Evolutionary conservation across 2,888 invertebrate species (phyloP).

Genomic region (Uropetala carovei): DNA sequence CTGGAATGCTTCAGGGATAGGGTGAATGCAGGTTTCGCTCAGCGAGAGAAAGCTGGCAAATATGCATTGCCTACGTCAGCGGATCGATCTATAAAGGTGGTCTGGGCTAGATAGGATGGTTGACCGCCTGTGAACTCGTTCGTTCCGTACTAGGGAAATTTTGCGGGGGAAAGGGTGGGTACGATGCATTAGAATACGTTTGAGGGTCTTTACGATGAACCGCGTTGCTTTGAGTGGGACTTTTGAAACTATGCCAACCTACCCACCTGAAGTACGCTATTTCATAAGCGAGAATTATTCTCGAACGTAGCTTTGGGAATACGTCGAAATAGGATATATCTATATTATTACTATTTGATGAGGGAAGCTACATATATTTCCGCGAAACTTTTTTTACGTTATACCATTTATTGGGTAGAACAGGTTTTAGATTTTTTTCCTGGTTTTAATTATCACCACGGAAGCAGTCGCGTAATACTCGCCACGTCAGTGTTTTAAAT

Average conservation of each 20-base stretch:
- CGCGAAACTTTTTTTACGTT: not conserved
- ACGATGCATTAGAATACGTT: not conserved
- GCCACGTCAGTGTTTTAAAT: too few species aligned
- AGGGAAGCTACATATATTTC: not conserved
- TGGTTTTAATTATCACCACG: too few species aligned
- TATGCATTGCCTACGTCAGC: not conserved
- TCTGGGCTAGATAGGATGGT: not conserved
- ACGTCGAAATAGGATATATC: too few species aligned
- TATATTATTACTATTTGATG: not conserved
- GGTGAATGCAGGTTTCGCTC: slow-evolving; percentile 25
- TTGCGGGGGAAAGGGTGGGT: not conserved
- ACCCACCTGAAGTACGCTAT: not conserved
- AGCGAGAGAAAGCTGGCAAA: not conserved
- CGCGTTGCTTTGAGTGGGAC: not conserved
- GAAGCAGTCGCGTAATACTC: too few species aligned
- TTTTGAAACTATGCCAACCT: not conserved
- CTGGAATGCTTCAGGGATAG: slow-evolving; percentile 36
- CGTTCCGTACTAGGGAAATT: not conserved
- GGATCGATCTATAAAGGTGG: not conserved
- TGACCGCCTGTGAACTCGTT: not conserved
- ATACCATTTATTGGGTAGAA: not conserved
- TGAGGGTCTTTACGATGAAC: not conserved
- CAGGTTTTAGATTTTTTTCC: too few species aligned
- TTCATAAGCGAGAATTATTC: not conserved
- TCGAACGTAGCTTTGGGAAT: too few species aligned